Percentiles rank a stretch among this genome's conserved stretches.
These are phyloP conservation scores for Leucosticte australis DNA, from an alignment of 2,113 vertebrate genomes.

Conservation along the genomic window DNA sequence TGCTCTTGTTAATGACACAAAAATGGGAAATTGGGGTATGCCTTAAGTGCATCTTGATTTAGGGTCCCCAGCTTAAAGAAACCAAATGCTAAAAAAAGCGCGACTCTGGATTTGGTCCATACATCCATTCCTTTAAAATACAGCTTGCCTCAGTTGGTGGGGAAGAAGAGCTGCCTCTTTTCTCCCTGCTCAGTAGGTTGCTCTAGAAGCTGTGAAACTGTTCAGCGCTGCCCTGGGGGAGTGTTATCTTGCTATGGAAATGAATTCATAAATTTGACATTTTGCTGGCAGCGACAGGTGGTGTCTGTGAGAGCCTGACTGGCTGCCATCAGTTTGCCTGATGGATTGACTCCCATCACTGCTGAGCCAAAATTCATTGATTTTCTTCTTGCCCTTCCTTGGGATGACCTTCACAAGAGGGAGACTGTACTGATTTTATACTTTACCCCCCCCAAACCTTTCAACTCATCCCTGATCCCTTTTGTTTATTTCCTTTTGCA, in stretches of 20 bases:
- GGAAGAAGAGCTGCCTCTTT: not conserved
- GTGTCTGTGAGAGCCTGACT: constrained; percentile 21
- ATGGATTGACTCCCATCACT: constrained; percentile 57
- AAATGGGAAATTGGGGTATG: not conserved
- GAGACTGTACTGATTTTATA: not conserved
- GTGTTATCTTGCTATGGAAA: constrained; percentile 62
- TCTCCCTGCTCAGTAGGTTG: not conserved
- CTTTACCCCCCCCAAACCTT: not conserved
- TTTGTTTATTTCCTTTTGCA: not conserved
- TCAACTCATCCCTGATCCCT: not conserved
- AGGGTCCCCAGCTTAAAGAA: not conserved
- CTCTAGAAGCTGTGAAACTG: constrained; percentile 42
- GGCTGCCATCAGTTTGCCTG: constrained; percentile 36
- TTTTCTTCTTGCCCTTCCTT: constrained; percentile 4
- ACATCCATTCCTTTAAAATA: not conserved
- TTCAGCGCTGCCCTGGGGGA: not conserved
- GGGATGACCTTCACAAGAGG: constrained; percentile 45
- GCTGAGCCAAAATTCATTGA: constrained; percentile 39
- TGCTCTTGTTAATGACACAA: not conserved
- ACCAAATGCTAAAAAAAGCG: not conserved
- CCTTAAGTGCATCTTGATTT: not conserved
- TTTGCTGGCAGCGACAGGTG: constrained; percentile 41
- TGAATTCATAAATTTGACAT: constrained; percentile 64
- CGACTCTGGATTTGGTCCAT: not conserved
- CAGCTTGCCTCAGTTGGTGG: not conserved